A percentile compares a stretch with the other conserved stretches of the same genome.
Conservation (phyloP, 2,113 vertebrate species). For the Paralichthys olivaceus region DNA sequence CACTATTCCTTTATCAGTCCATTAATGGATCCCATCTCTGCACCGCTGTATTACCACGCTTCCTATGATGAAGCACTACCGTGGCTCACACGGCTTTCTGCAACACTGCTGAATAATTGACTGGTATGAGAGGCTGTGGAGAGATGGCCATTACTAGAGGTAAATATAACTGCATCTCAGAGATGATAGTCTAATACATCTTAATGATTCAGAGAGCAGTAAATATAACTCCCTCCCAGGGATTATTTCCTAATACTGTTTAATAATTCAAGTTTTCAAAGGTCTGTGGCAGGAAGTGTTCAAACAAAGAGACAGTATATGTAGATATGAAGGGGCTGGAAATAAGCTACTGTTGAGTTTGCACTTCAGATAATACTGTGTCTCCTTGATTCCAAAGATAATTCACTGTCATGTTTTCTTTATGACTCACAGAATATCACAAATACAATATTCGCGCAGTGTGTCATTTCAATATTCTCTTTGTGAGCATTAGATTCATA, state of each 20-base stretch:
- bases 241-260: constrained; percentile 76
- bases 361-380: constrained; percentile 7
- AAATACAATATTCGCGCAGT: background rate
- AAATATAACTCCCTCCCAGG: constrained; percentile 80
- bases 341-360: constrained; percentile 7
- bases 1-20: constrained; percentile 51
- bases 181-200: constrained; percentile 80
- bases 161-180: constrained; percentile 83
- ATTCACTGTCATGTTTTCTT: constrained; percentile 23
- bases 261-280: constrained; percentile 80
- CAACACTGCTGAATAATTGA: constrained; percentile 81
- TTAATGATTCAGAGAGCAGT: constrained; percentile 81
- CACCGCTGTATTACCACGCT: constrained; percentile 15
- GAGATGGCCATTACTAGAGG: constrained; percentile 76
- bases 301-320: constrained; percentile 24
- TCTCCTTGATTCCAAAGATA: background rate
- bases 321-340: constrained; percentile 3
- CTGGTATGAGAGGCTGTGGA: constrained; percentile 64
- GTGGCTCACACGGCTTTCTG: constrained; percentile 43
- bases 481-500: background rate
- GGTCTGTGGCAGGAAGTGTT: constrained; percentile 36
- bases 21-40: constrained; percentile 66
- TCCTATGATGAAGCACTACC: constrained; percentile 43
- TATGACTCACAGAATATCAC: constrained; percentile 3
- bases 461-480: background rate